phyloP scores from a whole-genome alignment of 1,140 invertebrate genomes.

The Periplaneta americana region DNA sequence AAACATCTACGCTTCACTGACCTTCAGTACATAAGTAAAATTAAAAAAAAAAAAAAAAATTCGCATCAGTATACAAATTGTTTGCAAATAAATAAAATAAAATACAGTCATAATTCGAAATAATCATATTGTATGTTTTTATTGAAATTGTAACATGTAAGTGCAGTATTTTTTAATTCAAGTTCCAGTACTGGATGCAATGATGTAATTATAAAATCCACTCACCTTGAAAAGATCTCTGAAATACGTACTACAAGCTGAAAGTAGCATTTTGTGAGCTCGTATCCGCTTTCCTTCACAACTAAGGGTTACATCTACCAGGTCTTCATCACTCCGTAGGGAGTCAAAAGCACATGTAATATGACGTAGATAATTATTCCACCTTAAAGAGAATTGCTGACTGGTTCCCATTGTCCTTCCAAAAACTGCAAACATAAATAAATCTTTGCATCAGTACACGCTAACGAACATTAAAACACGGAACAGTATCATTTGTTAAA shows the following conservation, averaged over 20 bases:
- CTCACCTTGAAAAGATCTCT: constrained; percentile 68
- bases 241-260: constrained; percentile 78
- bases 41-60: neutral
- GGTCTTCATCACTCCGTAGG: constrained; percentile 67
- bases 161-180: too few relatives aligned
- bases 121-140: too few relatives aligned
- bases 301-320: constrained; percentile 80
- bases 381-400: constrained; percentile 68
- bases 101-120: neutral
- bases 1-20: too few relatives aligned
- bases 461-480: neutral
- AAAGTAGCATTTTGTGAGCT: constrained; percentile 80
- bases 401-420: constrained; percentile 42
- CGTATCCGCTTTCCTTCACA: constrained; percentile 77
- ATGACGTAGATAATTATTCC: constrained; percentile 71
- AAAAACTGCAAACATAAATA: constrained; percentile 15
- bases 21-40: neutral
- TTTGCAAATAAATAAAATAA: too few relatives aligned
- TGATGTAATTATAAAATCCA: neutral
- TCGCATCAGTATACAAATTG: too few relatives aligned
- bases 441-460: too few relatives aligned
- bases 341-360: constrained; percentile 71
- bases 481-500: neutral
- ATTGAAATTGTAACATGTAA: too few relatives aligned
- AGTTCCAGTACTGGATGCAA: neutral